phyloP scores from a whole-genome alignment of 2,113 vertebrate species.

The Cairina moschata region DNA sequence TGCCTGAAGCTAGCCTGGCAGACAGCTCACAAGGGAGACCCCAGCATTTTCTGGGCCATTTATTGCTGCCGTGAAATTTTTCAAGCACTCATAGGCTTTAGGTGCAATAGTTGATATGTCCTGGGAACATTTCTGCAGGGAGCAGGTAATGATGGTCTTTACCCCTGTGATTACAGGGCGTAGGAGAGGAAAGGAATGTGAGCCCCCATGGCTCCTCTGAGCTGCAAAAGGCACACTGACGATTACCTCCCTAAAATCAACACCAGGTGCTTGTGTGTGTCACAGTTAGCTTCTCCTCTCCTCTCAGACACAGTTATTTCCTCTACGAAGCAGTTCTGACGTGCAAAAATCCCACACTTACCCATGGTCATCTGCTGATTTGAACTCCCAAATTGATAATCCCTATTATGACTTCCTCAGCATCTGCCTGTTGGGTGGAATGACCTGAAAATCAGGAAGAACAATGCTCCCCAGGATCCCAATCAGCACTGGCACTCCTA shows the following conservation, averaged over 20 bases:
- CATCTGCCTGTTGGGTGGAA: slow-evolving; percentile 51
- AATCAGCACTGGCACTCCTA: slow-evolving; percentile 24
- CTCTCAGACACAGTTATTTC: neutral
- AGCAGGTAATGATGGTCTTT: slow-evolving; percentile 44
- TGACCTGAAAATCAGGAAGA: slow-evolving; percentile 57
- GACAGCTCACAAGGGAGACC: neutral
- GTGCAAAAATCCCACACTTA: neutral
- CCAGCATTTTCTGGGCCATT: neutral
- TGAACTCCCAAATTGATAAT: slow-evolving; percentile 6
- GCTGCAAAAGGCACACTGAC: slow-evolving; percentile 2
- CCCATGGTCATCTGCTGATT: neutral
- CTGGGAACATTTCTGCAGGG: neutral
- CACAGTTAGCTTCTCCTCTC: neutral
- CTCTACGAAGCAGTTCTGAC: neutral
- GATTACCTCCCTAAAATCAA: slow-evolving; percentile 6
- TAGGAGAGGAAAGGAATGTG: slow-evolving; percentile 33
- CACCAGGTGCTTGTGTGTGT: neutral
- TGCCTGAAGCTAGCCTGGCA: neutral
- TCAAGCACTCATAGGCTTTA: neutral
- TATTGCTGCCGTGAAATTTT: neutral
- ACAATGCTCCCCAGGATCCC: slow-evolving; percentile 29
- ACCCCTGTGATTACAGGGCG: slow-evolving; percentile 32
- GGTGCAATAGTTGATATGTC: neutral
- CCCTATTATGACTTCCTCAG: slow-evolving; percentile 33
- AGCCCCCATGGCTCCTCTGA: neutral